These are phyloP conservation scores for Hofmannophila pseudospretella DNA, from an alignment of 2,888 invertebrate species.

Conservation along the genomic window DNA sequence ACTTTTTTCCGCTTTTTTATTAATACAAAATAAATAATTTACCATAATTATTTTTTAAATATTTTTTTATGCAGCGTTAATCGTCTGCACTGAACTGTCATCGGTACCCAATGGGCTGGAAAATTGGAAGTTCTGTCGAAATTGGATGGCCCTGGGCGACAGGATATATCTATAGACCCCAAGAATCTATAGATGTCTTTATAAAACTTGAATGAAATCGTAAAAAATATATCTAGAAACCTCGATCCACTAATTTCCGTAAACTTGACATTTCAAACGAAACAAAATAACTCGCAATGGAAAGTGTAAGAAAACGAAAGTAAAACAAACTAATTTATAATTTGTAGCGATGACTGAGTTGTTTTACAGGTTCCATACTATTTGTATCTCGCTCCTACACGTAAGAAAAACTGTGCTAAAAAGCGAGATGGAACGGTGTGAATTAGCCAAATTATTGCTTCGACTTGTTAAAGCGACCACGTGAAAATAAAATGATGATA, in stretches of 20 bases:
- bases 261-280: slow-evolving; percentile 3
- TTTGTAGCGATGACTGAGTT: slow-evolving; percentile 36
- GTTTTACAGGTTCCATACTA: background rate
- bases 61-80: too few species aligned
- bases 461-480: background rate
- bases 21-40: too few species aligned
- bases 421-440: background rate
- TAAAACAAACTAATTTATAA: slow-evolving; percentile 22
- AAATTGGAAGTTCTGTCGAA: too few species aligned
- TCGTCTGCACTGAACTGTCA: too few species aligned
- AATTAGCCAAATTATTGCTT: background rate
- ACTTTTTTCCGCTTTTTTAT: too few species aligned
- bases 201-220: too few species aligned
- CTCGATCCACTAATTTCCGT: slow-evolving; percentile 1
- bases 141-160: too few species aligned
- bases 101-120: too few species aligned
- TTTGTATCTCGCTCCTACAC: background rate
- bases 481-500: background rate
- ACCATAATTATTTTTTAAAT: too few species aligned
- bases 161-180: too few species aligned
- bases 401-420: background rate
- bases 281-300: slow-evolving; percentile 5
- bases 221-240: too few species aligned
- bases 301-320: slow-evolving; percentile 48
- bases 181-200: too few species aligned